Evolutionary conservation across 1,140 invertebrate species (phyloP).

Genomic region (Papilio glaucus): DNA sequence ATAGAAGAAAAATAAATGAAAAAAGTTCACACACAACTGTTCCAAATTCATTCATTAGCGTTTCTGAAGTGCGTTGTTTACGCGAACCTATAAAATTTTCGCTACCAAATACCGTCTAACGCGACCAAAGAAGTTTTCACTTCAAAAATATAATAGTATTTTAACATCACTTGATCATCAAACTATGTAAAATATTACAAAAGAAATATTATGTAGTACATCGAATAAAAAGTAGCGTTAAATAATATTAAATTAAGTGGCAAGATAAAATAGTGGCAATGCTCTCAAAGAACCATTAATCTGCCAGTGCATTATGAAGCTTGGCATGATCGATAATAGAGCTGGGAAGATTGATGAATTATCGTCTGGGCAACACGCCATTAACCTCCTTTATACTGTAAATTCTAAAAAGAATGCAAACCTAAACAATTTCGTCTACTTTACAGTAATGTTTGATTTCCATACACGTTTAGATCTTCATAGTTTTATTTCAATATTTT

Average conservation of each 20-base stretch:
- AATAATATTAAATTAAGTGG: slow-evolving; percentile 32
- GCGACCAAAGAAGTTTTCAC: no score
- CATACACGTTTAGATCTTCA: neutral
- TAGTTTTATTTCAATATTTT: neutral
- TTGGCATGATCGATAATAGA: slow-evolving; percentile 47
- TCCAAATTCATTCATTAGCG: no score
- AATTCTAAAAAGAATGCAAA: slow-evolving; percentile 27
- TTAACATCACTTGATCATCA: no score
- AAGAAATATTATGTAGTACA: no score
- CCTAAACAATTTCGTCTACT: slow-evolving; percentile 16
- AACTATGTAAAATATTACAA: no score
- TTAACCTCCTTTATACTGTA: slow-evolving; percentile 34
- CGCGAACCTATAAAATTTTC: no score
- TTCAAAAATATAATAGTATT: no score
- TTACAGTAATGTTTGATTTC: neutral
- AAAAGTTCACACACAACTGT: no score
- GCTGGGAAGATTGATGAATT: slow-evolving; percentile 45
- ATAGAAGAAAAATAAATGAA: no score
- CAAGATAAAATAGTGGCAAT: slow-evolving; percentile 35
- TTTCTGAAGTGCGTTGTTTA: no score
- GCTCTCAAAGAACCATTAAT: slow-evolving; percentile 43
- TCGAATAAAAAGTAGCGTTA: neutral
- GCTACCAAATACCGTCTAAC: no score
- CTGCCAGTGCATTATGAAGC: slow-evolving; percentile 45
- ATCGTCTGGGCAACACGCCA: slow-evolving; percentile 33